Conservation (phyloP, 2,113 vertebrate species). For the Trematocara macrostoma region DNA sequence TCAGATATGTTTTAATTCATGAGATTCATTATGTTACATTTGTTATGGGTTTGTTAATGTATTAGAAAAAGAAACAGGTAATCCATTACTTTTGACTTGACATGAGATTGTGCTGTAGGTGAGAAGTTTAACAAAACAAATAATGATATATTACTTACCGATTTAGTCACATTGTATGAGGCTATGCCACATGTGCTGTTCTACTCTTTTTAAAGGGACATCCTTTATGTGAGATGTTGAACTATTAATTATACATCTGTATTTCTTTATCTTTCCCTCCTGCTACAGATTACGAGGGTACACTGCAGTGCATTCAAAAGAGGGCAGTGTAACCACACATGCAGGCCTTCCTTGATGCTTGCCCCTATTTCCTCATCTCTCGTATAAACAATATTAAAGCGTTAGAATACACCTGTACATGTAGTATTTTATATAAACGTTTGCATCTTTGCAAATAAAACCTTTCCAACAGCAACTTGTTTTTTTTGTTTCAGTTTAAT, state of each 20-base stretch:
- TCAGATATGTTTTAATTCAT: neutral
- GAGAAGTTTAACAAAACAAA: neutral
- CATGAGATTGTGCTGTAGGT: neutral
- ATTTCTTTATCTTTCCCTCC: neutral
- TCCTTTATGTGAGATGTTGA: neutral
- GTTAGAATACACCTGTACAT: neutral
- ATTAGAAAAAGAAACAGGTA: neutral
- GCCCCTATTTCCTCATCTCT: neutral
- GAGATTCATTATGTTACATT: neutral
- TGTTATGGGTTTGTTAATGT: neutral
- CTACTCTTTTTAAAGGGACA: neutral
- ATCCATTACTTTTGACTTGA: neutral
- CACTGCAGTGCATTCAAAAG: constrained; percentile 47
- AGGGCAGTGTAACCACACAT: constrained; percentile 63
- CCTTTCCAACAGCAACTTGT: neutral
- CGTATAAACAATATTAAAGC: neutral
- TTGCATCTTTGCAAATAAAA: neutral
- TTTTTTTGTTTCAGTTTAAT: neutral
- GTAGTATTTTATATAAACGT: neutral
- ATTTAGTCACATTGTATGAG: neutral
- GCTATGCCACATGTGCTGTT: neutral
- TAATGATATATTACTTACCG: neutral
- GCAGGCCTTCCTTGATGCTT: neutral
- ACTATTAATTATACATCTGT: neutral
- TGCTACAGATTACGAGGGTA: neutral